Conservation (phyloP, 2,113 vertebrate species). For the Silurus meridionalis region DNA sequence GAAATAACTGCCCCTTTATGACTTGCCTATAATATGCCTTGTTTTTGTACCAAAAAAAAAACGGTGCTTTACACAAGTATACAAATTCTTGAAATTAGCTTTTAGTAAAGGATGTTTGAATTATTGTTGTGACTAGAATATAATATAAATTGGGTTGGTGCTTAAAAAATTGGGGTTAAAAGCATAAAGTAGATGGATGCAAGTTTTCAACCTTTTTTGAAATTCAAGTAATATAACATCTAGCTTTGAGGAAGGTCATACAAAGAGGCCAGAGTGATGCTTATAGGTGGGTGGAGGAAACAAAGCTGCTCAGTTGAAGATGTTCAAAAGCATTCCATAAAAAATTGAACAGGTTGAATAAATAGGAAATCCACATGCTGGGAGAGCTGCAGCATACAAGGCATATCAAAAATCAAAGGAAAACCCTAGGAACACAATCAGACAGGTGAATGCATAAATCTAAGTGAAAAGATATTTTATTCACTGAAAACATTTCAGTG, state of each 20-base stretch:
- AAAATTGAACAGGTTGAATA: constrained; percentile 20
- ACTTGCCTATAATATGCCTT: not conserved
- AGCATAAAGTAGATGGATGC: constrained; percentile 6
- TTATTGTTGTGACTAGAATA: not conserved
- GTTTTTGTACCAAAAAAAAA: not conserved
- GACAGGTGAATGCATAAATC: constrained; percentile 4
- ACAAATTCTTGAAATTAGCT: not conserved
- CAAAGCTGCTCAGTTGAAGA: constrained; percentile 54
- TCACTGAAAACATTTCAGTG: not conserved
- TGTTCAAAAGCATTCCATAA: constrained; percentile 51
- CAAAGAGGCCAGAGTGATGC: constrained; percentile 24
- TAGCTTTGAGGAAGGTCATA: constrained; percentile 28
- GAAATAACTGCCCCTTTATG: not conserved
- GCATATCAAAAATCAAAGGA: not conserved
- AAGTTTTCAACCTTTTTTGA: constrained; percentile 7
- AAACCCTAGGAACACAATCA: not conserved
- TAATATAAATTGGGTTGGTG: not conserved
- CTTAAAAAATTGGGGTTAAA: not conserved
- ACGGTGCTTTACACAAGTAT: not conserved
- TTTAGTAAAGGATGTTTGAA: not conserved
- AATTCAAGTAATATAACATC: constrained; percentile 15
- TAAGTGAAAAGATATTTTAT: constrained; percentile 1
- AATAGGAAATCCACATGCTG: not conserved
- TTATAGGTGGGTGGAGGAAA: constrained; percentile 45
- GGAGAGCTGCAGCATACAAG: not conserved